These are phyloP conservation scores for Chionomys nivalis DNA, from an alignment of 2,113 vertebrate genomes.

Conservation along the genomic window DNA sequence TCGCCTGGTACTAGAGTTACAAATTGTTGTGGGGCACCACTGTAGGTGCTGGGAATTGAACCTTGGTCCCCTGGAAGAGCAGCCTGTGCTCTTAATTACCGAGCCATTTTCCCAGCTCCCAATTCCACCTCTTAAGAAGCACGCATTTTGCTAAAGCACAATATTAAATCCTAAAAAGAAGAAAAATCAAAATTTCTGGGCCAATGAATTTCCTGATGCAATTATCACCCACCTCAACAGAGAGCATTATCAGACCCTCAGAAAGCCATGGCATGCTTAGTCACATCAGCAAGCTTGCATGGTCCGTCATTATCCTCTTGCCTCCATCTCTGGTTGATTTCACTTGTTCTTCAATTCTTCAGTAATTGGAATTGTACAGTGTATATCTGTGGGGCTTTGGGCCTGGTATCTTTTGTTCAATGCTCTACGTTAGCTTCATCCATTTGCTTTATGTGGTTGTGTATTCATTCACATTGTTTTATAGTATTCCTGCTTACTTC, in stretches of 20 bases:
- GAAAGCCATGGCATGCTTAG: background rate
- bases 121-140: background rate
- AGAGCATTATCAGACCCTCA: background rate
- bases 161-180: background rate
- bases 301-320: background rate
- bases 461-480: conserved; percentile 42
- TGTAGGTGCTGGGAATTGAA: background rate
- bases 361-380: background rate
- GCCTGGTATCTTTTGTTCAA: background rate
- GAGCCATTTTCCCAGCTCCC: background rate
- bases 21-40: background rate
- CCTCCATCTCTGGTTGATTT: conserved; percentile 5
- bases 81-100: no score
- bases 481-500: conserved; percentile 18
- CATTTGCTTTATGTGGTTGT: conserved; percentile 45
- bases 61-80: background rate
- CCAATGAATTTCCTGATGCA: background rate
- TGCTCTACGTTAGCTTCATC: background rate
- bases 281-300: background rate
- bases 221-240: background rate
- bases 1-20: background rate
- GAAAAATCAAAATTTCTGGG: conserved; percentile 16
- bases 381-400: background rate
- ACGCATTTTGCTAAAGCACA: conserved; percentile 22
- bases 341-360: conserved; percentile 26